phyloP scores from a whole-genome alignment of 2,888 invertebrate genomes.

The Willowsia nigromaculata region DNA sequence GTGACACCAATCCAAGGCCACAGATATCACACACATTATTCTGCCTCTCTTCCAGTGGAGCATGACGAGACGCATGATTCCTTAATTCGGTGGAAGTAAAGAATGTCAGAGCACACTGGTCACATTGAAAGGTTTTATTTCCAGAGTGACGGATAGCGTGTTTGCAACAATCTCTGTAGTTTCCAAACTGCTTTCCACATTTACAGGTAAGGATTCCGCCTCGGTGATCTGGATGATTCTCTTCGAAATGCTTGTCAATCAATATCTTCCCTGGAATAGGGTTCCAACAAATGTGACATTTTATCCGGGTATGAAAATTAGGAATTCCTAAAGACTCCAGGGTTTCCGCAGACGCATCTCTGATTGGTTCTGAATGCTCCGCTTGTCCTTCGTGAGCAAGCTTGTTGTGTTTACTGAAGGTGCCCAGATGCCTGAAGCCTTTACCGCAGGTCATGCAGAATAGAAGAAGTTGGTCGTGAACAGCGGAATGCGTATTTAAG shows the following conservation, averaged over 20 bases:
- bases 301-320: neutral
- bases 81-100: neutral
- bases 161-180: slow-evolving; percentile 5
- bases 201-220: neutral
- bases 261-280: neutral
- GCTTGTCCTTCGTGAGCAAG: slow-evolving; percentile 22
- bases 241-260: slow-evolving; percentile 28
- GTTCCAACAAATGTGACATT: slow-evolving; percentile 54
- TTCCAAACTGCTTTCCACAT: slow-evolving; percentile 29
- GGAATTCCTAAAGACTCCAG: neutral
- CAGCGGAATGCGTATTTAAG: neutral
- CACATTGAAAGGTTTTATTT: slow-evolving; percentile 27
- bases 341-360: neutral
- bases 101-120: slow-evolving; percentile 23
- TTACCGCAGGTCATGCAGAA: slow-evolving; percentile 35
- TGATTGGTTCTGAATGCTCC: slow-evolving; percentile 17
- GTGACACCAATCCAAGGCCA: neutral
- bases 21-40: slow-evolving; percentile 39
- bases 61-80: neutral
- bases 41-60: neutral
- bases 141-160: slow-evolving; percentile 31
- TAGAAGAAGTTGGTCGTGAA: slow-evolving; percentile 19
- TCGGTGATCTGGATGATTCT: neutral
- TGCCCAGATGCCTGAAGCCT: neutral
- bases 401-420: slow-evolving; percentile 43